Evolutionary conservation across 2,888 invertebrate genomes (phyloP).

Genomic region (Pheosia tremula): DNA sequence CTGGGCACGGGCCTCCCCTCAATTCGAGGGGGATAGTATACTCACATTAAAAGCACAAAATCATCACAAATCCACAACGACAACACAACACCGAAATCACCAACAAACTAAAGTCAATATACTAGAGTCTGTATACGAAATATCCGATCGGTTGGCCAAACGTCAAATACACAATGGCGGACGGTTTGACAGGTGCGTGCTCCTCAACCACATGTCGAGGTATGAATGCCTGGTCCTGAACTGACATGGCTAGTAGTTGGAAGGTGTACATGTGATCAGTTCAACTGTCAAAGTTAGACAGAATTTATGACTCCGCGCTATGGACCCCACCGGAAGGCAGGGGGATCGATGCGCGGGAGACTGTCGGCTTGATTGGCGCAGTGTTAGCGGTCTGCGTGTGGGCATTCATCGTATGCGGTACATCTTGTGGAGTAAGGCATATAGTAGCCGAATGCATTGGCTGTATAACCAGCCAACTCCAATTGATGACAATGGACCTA

Average conservation of each 20-base stretch:
- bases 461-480: no score
- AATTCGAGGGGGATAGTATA: conserved; percentile 19
- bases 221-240: conserved; percentile 55
- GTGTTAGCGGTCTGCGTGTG: neutral
- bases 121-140: conserved; percentile 12
- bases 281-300: conserved; percentile 78
- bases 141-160: conserved; percentile 17
- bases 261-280: conserved; percentile 67
- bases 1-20: neutral
- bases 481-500: no score
- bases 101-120: conserved; percentile 38
- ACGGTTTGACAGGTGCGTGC: conserved; percentile 56
- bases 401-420: neutral
- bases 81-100: conserved; percentile 40
- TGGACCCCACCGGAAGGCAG: conserved; percentile 68
- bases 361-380: conserved; percentile 36
- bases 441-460: no score
- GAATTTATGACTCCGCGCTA: conserved; percentile 76
- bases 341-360: conserved; percentile 45
- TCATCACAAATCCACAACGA: conserved; percentile 42
- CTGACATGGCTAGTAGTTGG: conserved; percentile 55
- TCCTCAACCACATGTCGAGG: conserved; percentile 66
- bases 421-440: neutral
- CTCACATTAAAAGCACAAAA: conserved; percentile 48
- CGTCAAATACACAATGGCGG: conserved; percentile 58